Evolutionary conservation across 53 echinoderm and acorn worm species (phyloP), one percentile per base, ranked within the genome.

Genomic region (Echinarachnius parma): DNA sequence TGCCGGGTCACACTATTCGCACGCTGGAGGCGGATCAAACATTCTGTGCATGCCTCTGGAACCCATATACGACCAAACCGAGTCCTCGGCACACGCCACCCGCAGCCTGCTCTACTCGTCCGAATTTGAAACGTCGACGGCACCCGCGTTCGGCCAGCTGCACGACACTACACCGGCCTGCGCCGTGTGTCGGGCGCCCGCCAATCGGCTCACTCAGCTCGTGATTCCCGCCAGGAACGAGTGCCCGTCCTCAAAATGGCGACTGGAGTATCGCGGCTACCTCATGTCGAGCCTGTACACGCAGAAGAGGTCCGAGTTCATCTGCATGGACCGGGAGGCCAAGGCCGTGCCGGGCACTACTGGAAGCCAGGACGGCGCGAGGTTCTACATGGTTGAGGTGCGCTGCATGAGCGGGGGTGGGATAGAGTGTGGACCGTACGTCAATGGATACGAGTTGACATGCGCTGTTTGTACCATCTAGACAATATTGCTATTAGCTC

Each of bases 401-500:
- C 71, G 79, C 10, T 84, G 85, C 27, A 24, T 33, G 1, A 31
- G 32, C 9, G 57, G 60, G 20, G 75, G 75, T 8, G 64, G 63
- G 33, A 46, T 83, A 20, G 77, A 67, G 4, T 78, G 84, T 49
- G 78, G 64, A 8, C 80, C 85, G 5, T 79, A 79, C 19, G 62
- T 80, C 20, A 53, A 78, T 42, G 78, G 78, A 3, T 78, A 84
- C n/a, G 84, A 84, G 60, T 61, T 84, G 8, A 84, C 84, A 9
- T 84, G 84, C 48, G 84, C 62, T 7, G 42, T 84, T 34, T 84
- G 84, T 31, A 84, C 84, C 30, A 56, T 83, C 1, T 83, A 37
- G n/a, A n/a, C n/a, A n/a, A n/a, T n/a, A n/a, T n/a, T n/a, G n/a
- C n/a, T n/a, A n/a, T n/a, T n/a, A n/a, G n/a, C n/a, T n/a, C n/a